phyloP scores from a whole-genome alignment of 2,797 vertebrate genomes.

The Gadopsis marmoratus region DNA sequence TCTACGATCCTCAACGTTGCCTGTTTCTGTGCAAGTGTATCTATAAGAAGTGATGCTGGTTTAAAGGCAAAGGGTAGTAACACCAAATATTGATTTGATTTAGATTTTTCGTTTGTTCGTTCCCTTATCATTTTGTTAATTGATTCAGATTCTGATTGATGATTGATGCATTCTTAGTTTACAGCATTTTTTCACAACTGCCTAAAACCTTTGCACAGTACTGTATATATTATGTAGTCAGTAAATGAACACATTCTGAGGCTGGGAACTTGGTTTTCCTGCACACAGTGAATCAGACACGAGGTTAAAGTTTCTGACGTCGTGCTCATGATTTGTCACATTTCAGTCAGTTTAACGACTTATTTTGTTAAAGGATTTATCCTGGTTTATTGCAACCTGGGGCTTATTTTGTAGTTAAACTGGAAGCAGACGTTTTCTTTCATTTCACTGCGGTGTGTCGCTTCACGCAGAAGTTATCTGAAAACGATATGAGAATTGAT shows the following conservation, averaged over 20 bases:
- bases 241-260: constrained; percentile 17
- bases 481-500: background rate
- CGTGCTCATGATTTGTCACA: background rate
- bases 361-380: background rate
- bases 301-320: background rate
- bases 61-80: too few relatives aligned
- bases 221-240: background rate
- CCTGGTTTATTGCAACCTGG: background rate
- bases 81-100: too few relatives aligned
- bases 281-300: background rate
- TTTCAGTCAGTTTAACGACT: background rate
- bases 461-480: too few relatives aligned
- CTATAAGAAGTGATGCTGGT: too few relatives aligned
- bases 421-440: background rate
- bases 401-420: background rate
- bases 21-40: too few relatives aligned
- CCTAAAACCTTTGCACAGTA: too few relatives aligned
- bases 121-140: too few relatives aligned
- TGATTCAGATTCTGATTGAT: too few relatives aligned
- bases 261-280: background rate
- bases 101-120: too few relatives aligned
- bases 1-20: too few relatives aligned
- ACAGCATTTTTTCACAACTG: too few relatives aligned
- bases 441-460: background rate
- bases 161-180: too few relatives aligned